Base-by-base conservation (phyloP, 2,797 vertebrate species). In the Dendrocincla fuliginosa region DNA sequence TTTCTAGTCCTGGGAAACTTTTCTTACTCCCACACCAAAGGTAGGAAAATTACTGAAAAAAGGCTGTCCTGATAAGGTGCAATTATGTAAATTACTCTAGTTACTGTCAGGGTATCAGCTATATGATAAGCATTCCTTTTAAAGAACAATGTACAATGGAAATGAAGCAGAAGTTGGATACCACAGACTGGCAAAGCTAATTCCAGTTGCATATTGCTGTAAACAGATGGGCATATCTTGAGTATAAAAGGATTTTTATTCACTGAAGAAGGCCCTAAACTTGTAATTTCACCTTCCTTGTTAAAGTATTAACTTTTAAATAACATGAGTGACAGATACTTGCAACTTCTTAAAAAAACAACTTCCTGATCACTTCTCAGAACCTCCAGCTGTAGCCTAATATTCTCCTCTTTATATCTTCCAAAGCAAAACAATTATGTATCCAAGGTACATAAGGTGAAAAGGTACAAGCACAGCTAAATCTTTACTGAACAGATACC, bases 1-100 rank as follows among this genome's bases (percentile, higher is more conserved):
- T 81, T 95, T 74, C 68, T 80, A 74, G 64, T 65, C 53, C 56
- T 41, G 20, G 17, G 35, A 95, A 95, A 60, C 32, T 85, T 89
- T 80, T 76, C 57, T 89, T 69, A 83, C 47, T 77, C 71, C 71
- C 16, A 64, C 41, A 89, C 24, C 35, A 93, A 74, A 86, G 60
- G 56, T 77, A 14, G 47, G 63, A 93, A 95, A 94, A 81, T 27
- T 41, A 81, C 60, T 53, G 44, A 74, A 88, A 87, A 91, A 83
- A 84, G 4, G 30, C 44, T 61, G 15, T 89, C 76, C 49, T 70
- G 56, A 64, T 90, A 70, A 81, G 44, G 69, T 80, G 56, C 60
- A 60, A 67, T 94, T 85, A 85, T 80, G 37, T 70, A 74, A 71
- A 94, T 88, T 32, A 61, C 11, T 90, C 28, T 47, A 37, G 32